Evolutionary conservation across 2,797 vertebrate genomes (phyloP).

Genomic region (Sebastes oblongus): DNA sequence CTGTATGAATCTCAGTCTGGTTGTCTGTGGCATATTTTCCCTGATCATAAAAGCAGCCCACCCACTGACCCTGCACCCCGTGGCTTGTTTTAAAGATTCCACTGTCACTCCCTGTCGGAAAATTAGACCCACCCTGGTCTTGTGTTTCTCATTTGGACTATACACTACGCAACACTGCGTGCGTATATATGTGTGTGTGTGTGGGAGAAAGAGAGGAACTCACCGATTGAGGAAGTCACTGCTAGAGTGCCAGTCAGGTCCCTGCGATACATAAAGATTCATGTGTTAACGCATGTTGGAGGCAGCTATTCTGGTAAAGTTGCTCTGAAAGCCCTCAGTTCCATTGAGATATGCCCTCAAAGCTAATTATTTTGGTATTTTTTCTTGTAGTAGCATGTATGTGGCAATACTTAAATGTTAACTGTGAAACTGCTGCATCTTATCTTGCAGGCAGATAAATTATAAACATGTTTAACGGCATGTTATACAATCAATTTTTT

Average conservation of each 20-base stretch:
- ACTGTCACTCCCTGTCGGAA: conserved; percentile 46
- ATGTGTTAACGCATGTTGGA: conserved; percentile 62
- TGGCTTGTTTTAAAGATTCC: conserved; percentile 47
- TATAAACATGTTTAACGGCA: neutral
- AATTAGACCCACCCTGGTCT: conserved; percentile 41
- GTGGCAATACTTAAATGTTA: neutral
- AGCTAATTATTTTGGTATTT: neutral
- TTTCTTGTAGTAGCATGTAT: neutral
- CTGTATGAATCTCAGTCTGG: neutral
- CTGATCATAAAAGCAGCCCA: conserved; percentile 50
- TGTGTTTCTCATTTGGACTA: conserved; percentile 31
- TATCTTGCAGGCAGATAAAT: neutral
- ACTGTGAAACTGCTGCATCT: neutral
- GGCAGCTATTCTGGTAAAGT: neutral
- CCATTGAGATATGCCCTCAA: neutral
- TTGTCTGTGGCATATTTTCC: conserved; percentile 26
- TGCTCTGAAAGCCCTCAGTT: neutral
- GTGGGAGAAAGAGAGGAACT: conserved; percentile 54
- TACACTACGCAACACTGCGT: neutral
- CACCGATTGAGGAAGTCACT: conserved; percentile 84
- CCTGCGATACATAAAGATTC: conserved; percentile 82
- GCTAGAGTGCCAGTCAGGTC: conserved; percentile 79
- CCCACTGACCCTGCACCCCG: conserved; percentile 27
- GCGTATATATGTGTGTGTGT: neutral
- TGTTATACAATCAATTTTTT: neutral